Evolutionary conservation across 2,888 invertebrate genomes (phyloP).

Genomic region (Anagyrus pseudococci): DNA sequence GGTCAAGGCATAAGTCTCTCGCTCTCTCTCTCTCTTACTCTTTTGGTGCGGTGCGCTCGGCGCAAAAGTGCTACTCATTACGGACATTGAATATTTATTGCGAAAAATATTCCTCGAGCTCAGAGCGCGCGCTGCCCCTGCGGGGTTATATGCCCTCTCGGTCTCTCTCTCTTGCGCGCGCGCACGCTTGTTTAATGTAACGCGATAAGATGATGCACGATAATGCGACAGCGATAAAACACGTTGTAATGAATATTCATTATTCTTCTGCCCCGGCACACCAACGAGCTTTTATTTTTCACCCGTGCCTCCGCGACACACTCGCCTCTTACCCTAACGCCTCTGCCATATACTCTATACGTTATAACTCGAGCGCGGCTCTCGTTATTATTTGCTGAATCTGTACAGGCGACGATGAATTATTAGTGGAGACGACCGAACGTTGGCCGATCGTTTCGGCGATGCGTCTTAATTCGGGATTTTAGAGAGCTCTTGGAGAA

Average conservation of each 20-base stretch:
- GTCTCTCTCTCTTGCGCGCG: constrained; percentile 4
- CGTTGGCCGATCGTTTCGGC: neutral
- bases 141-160: no score
- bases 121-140: neutral
- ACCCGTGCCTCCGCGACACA: no score
- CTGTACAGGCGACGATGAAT: neutral
- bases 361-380: neutral
- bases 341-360: neutral
- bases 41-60: no score
- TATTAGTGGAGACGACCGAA: no score
- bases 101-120: constrained; percentile 15
- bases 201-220: constrained; percentile 37
- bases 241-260: constrained; percentile 24
- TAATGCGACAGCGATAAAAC: constrained; percentile 26
- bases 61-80: constrained; percentile 34
- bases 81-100: constrained; percentile 37
- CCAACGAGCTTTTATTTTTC: no score
- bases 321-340: neutral
- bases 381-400: neutral
- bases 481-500: no score
- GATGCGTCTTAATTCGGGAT: no score
- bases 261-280: no score
- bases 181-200: constrained; percentile 26
- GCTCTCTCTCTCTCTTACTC: constrained; percentile 13
- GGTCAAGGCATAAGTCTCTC: constrained; percentile 35